Conservation (phyloP, 1,140 invertebrate genomes). For the Heliconius congener region DNA sequence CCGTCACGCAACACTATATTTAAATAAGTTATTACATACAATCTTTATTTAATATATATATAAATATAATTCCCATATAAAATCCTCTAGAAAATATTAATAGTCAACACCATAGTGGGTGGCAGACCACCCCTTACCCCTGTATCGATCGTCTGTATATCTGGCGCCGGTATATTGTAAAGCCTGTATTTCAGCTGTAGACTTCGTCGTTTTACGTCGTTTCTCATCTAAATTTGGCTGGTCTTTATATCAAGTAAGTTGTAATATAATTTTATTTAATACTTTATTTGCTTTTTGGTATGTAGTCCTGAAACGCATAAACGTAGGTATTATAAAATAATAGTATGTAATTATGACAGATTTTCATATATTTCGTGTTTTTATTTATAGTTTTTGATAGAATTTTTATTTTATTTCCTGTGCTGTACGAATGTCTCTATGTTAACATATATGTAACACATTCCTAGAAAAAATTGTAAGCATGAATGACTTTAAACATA, state of each 20-base stretch:
- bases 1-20: no score
- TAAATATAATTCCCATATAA: neutral
- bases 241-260: neutral
- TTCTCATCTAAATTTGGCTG: neutral
- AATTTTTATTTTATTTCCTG: no score
- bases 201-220: neutral
- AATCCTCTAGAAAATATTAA: neutral
- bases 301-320: neutral
- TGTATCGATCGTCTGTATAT: neutral
- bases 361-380: neutral
- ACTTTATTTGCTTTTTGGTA: neutral
- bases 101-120: neutral
- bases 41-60: no score
- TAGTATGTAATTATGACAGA: neutral
- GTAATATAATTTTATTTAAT: neutral
- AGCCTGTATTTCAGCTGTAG: constrained; percentile 4
- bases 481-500: no score
- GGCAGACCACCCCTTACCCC: neutral
- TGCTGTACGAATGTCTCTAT: no score
- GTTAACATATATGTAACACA: no score
- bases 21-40: no score
- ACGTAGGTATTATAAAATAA: no score
- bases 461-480: no score
- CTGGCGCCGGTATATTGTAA: neutral
- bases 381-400: neutral